Evolutionary conservation across 2,797 vertebrate species (phyloP), one percentile per base, ranked within the genome.

Genomic region (Moxostoma hubbsi): DNA sequence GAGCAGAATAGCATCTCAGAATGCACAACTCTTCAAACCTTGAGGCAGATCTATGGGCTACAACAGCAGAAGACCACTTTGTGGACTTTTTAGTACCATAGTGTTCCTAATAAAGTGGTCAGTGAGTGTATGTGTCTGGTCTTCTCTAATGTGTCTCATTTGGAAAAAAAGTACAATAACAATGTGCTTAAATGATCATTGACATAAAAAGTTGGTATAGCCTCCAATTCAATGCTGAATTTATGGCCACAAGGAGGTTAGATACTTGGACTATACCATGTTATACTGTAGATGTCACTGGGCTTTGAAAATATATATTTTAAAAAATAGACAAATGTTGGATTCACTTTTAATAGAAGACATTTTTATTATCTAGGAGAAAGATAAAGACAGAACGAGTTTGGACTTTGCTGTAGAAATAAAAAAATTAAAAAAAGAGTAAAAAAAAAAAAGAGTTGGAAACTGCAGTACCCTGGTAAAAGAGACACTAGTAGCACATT

Each of bases 401-500:
- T 59, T 50, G 12, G 47, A 5, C 47, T 59, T 12, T 6, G 53
- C 13, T 6, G n/a, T 57, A 59, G 57, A 61, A 53, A 49, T 57
- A 57, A 71, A 59, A 50, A 13, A 63, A 6, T 15, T 58, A 49
- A 16, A 54, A 53, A 61, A 51, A 46, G 12, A 58, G 24, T 24
- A 59, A 50, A 16, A 63, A 7, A 24, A 45, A 49, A 16, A 54
- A 53, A 55, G 57, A 45, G 12, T 53, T 54, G 49, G 51, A 75
- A 71, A 49, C n/a, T 13, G 1, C 10, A 13, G 80, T 9, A 46
- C 58, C 55, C 49, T 51, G 71, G 59, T 75, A 55, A 74, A 82
- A 74, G 59, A 82, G 49, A 58, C 59, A 82, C 75, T 69, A 86
- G 75, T 73, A 68, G 47, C 71, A 61, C 74, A 86, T 73, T 81